phyloP scores from a whole-genome alignment of 1,140 invertebrate genomes.

The Pissodes strobi region DNA sequence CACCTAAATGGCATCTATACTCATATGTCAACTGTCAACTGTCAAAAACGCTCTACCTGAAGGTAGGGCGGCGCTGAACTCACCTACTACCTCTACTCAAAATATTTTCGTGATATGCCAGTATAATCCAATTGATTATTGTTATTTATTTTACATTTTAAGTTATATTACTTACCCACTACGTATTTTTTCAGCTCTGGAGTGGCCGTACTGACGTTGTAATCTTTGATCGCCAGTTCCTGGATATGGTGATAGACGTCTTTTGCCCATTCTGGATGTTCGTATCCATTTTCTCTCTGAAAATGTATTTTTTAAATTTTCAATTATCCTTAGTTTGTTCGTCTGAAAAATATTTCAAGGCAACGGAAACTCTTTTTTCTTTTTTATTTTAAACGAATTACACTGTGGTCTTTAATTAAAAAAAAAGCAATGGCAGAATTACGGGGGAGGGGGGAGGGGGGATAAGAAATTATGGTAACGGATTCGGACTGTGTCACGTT shows the following conservation, averaged over 20 bases:
- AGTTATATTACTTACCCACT: slow-evolving; percentile 54
- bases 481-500: too few relatives aligned
- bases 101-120: slow-evolving; percentile 11
- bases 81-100: too few relatives aligned
- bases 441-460: too few relatives aligned
- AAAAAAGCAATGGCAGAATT: too few relatives aligned
- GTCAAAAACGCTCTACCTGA: too few relatives aligned
- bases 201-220: slow-evolving; percentile 33
- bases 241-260: slow-evolving; percentile 61
- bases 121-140: slow-evolving; percentile 12
- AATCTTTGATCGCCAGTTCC: slow-evolving; percentile 35
- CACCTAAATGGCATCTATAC: too few relatives aligned
- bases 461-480: too few relatives aligned
- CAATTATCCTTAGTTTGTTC: not conserved
- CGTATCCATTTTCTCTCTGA: slow-evolving; percentile 60
- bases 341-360: too few relatives aligned
- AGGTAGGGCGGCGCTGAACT: too few relatives aligned
- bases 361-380: not conserved
- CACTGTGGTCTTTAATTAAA: too few relatives aligned
- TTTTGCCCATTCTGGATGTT: slow-evolving; percentile 64
- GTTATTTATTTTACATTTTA: slow-evolving; percentile 17
- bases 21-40: too few relatives aligned
- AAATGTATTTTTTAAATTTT: slow-evolving; percentile 5
- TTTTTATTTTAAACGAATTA: too few relatives aligned
- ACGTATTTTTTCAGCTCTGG: slow-evolving; percentile 53